These are phyloP conservation scores for Euplexia lucipara DNA, from an alignment of 2,888 invertebrate genomes.

Conservation along the genomic window DNA sequence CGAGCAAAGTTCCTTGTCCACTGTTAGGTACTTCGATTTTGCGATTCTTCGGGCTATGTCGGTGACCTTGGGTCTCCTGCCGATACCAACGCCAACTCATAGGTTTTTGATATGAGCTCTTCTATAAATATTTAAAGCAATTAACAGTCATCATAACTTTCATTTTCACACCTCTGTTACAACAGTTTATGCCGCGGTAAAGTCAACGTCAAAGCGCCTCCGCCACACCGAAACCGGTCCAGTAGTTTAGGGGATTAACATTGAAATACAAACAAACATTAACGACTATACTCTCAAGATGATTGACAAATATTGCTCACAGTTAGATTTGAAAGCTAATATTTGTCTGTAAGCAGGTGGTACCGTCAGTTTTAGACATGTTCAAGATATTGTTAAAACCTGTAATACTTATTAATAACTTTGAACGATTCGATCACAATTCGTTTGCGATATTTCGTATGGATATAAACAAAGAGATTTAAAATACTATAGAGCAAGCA, in stretches of 20 bases:
- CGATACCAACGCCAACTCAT: no score
- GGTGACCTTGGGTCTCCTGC: no score
- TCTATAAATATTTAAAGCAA: no score
- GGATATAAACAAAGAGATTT: no score
- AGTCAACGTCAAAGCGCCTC: constrained; percentile 33
- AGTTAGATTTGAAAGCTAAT: constrained; percentile 42
- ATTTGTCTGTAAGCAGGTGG: constrained; percentile 28
- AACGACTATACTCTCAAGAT: constrained; percentile 50
- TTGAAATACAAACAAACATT: constrained; percentile 51
- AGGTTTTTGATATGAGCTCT: no score
- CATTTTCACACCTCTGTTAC: constrained; percentile 43
- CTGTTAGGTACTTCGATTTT: no score
- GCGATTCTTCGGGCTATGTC: no score
- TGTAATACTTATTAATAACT: neutral
- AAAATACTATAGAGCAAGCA: no score
- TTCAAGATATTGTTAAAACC: constrained; percentile 5
- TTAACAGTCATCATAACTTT: constrained; percentile 35
- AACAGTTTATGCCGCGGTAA: constrained; percentile 34
- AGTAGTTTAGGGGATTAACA: constrained; percentile 63
- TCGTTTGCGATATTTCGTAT: no score
- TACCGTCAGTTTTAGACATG: constrained; percentile 1
- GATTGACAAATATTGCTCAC: constrained; percentile 62
- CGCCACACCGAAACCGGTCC: constrained; percentile 55
- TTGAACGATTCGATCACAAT: no score
- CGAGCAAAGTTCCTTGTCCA: no score